Percentiles rank a stretch among this genome's conserved stretches.
These are phyloP conservation scores for Beris morrisii DNA, from an alignment of 2,888 invertebrate species.

Conservation along the genomic window DNA sequence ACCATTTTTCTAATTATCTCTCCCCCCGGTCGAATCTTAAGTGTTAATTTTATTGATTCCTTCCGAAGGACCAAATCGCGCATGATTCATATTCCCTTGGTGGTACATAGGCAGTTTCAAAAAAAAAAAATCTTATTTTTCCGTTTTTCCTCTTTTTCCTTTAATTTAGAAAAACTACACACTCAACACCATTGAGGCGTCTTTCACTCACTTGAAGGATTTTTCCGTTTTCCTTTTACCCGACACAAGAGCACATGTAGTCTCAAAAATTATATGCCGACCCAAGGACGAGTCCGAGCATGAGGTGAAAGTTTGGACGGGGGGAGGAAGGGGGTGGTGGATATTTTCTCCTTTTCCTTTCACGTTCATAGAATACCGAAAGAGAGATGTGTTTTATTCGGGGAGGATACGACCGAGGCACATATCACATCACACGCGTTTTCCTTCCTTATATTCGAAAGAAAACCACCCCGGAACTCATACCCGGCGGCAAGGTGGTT, in stretches of 20 bases:
- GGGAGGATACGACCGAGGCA: background rate
- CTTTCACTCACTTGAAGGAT: slow-evolving; percentile 42
- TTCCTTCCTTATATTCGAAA: background rate
- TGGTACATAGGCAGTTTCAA: slow-evolving; percentile 33
- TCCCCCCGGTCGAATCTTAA: slow-evolving; percentile 17
- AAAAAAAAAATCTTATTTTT: slow-evolving; percentile 40
- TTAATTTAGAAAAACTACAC: slow-evolving; percentile 40
- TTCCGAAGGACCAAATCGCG: slow-evolving; percentile 38
- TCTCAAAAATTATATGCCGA: slow-evolving; percentile 29
- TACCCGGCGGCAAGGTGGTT: no score
- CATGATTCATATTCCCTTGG: slow-evolving; percentile 41
- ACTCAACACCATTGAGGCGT: slow-evolving; percentile 32
- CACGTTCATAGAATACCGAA: slow-evolving; percentile 2
- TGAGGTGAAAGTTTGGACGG: slow-evolving; percentile 18
- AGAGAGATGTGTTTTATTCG: slow-evolving; percentile 25
- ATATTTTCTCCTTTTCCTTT: slow-evolving; percentile 7
- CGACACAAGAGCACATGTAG: slow-evolving; percentile 26
- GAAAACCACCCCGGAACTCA: no score
- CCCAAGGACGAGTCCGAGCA: slow-evolving; percentile 17
- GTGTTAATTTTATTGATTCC: slow-evolving; percentile 41
- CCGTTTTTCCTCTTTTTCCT: slow-evolving; percentile 27
- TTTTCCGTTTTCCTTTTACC: slow-evolving; percentile 1
- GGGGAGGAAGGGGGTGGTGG: no score
- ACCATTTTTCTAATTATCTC: slow-evolving; percentile 20
- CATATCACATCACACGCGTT: slow-evolving; percentile 12